Evolutionary conservation across 1,140 invertebrate genomes (phyloP).

Genomic region (Camponotus floridanus): DNA sequence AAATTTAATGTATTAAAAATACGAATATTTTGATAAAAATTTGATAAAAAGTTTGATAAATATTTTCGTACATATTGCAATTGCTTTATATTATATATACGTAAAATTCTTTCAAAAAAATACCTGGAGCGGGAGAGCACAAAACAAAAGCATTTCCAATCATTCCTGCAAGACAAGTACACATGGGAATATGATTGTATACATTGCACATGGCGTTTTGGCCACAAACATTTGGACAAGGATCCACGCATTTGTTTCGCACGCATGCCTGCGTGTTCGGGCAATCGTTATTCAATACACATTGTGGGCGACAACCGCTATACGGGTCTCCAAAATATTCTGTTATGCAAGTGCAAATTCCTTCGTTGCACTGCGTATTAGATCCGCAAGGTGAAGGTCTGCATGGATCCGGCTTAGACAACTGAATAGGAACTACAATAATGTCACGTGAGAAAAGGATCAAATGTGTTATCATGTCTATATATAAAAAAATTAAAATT

Average conservation of each 20-base stretch:
- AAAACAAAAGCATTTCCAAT: conserved; percentile 91
- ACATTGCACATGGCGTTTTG: conserved; percentile 90
- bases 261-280: conserved; percentile 90
- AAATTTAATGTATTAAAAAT: conserved; percentile 85
- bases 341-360: conserved; percentile 88
- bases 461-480: background rate
- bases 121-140: conserved; percentile 87
- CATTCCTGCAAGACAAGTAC: conserved; percentile 89
- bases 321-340: conserved; percentile 90
- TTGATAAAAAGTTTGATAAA: background rate
- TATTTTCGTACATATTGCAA: background rate
- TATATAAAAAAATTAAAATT: background rate
- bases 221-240: conserved; percentile 91
- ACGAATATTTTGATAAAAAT: conserved; percentile 68
- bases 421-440: conserved; percentile 39
- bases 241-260: conserved; percentile 91
- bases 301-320: conserved; percentile 90
- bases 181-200: conserved; percentile 91
- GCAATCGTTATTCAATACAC: conserved; percentile 90
- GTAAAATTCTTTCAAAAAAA: conserved; percentile 48
- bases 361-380: conserved; percentile 86
- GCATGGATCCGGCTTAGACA: conserved; percentile 84
- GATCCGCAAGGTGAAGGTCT: conserved; percentile 88
- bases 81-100: background rate
- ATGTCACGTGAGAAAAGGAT: background rate